phyloP scores from a whole-genome alignment of 2,888 invertebrate species.

The Epistrophe grossulariae region DNA sequence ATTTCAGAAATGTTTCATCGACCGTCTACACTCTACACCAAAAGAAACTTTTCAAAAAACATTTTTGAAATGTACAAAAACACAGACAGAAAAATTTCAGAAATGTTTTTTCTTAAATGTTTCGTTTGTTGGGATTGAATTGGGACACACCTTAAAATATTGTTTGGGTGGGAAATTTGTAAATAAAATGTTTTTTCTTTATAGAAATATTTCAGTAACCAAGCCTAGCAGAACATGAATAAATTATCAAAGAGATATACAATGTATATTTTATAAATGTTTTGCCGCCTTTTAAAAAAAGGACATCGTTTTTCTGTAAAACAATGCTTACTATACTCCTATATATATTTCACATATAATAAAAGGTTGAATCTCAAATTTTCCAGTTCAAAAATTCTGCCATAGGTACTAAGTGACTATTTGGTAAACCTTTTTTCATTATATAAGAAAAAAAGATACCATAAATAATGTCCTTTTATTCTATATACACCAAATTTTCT shows the following conservation, averaged over 20 bases:
- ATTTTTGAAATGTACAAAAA: too few species aligned
- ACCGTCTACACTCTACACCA: too few species aligned
- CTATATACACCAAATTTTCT: background rate
- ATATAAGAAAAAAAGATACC: background rate
- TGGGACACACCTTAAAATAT: too few species aligned
- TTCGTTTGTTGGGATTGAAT: too few species aligned
- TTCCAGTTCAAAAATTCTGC: background rate
- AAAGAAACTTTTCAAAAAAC: too few species aligned
- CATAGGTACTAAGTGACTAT: background rate
- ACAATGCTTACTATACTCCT: background rate
- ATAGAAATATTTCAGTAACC: background rate
- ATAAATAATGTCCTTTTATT: conserved; percentile 13
- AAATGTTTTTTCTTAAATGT: too few species aligned
- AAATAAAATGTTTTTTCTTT: background rate
- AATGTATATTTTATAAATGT: too few species aligned
- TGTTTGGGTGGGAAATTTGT: too few species aligned
- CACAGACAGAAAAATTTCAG: too few species aligned
- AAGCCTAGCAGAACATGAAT: background rate
- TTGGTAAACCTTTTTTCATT: conserved; percentile 1
- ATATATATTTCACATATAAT: background rate
- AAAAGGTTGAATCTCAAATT: background rate
- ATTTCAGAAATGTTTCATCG: too few species aligned
- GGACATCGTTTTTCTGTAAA: background rate
- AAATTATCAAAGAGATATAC: too few species aligned
- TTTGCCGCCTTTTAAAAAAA: too few species aligned